Evolutionary conservation across 2,888 invertebrate genomes (phyloP), one percentile per base, ranked within the genome.

Genomic region (Limnephilus lunatus): DNA sequence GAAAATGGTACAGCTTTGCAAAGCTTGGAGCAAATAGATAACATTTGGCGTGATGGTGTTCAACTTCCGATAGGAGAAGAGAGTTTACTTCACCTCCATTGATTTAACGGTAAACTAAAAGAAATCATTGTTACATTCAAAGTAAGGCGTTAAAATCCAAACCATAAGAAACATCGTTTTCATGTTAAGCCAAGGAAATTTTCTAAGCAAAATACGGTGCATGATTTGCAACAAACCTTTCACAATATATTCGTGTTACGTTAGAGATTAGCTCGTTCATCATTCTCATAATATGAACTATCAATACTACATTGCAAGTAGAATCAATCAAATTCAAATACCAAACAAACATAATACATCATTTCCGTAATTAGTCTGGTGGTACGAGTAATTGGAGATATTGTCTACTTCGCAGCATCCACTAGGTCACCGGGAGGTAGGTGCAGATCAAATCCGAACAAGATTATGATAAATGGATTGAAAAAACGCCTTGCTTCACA

Each of bases 261-360:
- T 39, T 88, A 44, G 48, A 87, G 80, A 85, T 85, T 90, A 85
- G 82, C 92, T 89, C 91, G 86, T 92, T 53, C 53, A 91, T 92
- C 92, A 92, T 86, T 44, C 35, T 85, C 39, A 31, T 30, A 80
- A 48, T 81, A 39, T 44, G 44, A 91, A 91, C 81, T 81, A 91
- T 92, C 92, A 89, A 92, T 90, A 90, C 85, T 92, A 90, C 85
- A 48, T 39, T 89, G 80, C 90, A 85, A 89, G 81, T 32, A 15
- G 81, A 92, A 92, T 92, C 92, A 91, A 92, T 92, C 92, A 92
- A 89, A 92, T 90, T 92, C 92, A 92, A 53, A 90, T 85, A 87
- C 90, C 91, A 88, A 92, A 92, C 89, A 91, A 92, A 92, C 92
- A 90, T 85, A 31, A 92, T 92, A 90, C 91, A 92, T 92, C 92